These are phyloP conservation scores for Drosophila insularis DNA, from an alignment of 1,140 invertebrate genomes.

Conservation along the genomic window DNA sequence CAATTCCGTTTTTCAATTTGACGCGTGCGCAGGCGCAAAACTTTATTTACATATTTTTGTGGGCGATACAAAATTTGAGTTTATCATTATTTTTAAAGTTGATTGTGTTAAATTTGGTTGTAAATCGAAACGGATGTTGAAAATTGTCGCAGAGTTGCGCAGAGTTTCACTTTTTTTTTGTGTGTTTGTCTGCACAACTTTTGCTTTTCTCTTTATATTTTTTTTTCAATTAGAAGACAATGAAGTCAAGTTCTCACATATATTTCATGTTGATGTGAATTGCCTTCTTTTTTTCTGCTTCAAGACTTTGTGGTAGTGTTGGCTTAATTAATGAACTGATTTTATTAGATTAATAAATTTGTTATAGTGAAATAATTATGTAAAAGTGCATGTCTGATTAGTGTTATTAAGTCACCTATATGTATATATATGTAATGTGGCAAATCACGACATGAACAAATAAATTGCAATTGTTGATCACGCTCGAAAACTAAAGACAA, in stretches of 20 bases:
- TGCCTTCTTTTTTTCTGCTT: background rate
- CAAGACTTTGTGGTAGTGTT: background rate
- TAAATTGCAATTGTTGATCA: background rate
- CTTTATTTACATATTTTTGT: conserved; percentile 46
- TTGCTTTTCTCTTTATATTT: conserved; percentile 5
- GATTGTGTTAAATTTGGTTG: conserved; percentile 29
- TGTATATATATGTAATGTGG: background rate
- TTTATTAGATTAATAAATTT: conserved; percentile 12
- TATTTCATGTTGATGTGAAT: conserved; percentile 4
- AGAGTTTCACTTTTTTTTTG: conserved; percentile 9
- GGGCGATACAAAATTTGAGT: conserved; percentile 19
- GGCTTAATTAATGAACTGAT: conserved; percentile 15
- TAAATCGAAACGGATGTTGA: conserved; percentile 26
- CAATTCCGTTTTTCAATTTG: conserved; percentile 19
- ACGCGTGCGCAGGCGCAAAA: conserved; percentile 55
- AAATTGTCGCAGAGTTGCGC: conserved; percentile 1
- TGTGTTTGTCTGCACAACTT: background rate
- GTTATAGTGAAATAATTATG: conserved; percentile 7
- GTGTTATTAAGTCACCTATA: conserved; percentile 1
- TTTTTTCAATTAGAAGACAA: background rate
- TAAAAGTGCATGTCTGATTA: conserved; percentile 12
- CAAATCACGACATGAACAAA: background rate
- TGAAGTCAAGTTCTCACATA: conserved; percentile 10
- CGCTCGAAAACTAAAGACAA: background rate
- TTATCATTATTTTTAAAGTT: conserved; percentile 13